Conservation (phyloP, 2,113 vertebrate species). For the Pelodiscus sinensis region DNA sequence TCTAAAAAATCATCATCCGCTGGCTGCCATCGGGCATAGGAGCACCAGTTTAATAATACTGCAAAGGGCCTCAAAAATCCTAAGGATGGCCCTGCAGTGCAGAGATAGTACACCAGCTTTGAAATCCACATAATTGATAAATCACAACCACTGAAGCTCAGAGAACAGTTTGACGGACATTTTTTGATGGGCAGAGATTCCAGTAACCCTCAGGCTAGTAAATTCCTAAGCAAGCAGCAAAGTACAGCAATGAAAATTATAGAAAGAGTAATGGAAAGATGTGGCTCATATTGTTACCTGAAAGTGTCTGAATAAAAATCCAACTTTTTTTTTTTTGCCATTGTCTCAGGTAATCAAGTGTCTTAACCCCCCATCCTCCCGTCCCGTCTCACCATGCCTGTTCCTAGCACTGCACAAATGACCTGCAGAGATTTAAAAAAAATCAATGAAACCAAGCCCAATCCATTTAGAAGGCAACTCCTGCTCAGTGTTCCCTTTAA, state of each 20-base stretch:
- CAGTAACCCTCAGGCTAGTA: too few species aligned
- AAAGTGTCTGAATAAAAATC: conserved; percentile 5
- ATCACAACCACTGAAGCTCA: neutral
- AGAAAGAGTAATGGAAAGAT: neutral
- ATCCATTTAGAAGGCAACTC: neutral
- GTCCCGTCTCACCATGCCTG: neutral
- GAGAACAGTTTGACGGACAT: conserved; percentile 38
- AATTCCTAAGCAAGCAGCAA: neutral
- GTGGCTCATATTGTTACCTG: neutral
- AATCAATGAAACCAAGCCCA: neutral
- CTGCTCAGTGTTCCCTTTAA: too few species aligned
- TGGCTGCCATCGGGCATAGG: too few species aligned
- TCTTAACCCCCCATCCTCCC: neutral
- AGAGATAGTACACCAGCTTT: neutral
- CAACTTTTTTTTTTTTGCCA: neutral
- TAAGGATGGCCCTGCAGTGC: too few species aligned
- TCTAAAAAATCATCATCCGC: too few species aligned
- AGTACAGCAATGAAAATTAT: neutral
- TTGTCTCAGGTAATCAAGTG: neutral
- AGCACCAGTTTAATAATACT: too few species aligned
- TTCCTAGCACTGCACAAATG: neutral
- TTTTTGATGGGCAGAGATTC: conserved; percentile 30
- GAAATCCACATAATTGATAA: neutral
- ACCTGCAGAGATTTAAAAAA: neutral
- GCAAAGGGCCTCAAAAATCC: too few species aligned